A percentile compares a stretch with the other conserved stretches of the same genome.
Evolutionary conservation across 2,797 vertebrate species (phyloP).

Genomic region (Diglossa cyanea): DNA sequence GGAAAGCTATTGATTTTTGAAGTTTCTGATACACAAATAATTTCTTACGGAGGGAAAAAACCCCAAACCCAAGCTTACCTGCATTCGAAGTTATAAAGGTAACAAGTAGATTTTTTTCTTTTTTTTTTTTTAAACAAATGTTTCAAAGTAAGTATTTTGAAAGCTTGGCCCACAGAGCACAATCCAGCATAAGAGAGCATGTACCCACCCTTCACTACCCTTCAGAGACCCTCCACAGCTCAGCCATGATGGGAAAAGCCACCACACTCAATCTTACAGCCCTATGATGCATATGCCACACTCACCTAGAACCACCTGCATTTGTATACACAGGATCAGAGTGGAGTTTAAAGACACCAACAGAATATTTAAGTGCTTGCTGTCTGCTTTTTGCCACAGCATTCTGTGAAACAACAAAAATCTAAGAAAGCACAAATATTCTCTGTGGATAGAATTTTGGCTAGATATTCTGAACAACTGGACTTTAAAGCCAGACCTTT

Average conservation of each 20-base stretch:
- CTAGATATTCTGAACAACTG: not conserved
- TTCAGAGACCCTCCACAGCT: not conserved
- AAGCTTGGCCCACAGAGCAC: not conserved
- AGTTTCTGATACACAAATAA: not conserved
- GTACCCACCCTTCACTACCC: not conserved
- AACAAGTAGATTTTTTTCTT: not conserved
- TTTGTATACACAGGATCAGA: accelerated
- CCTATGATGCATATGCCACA: not conserved
- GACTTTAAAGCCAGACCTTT: not conserved
- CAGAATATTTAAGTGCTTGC: not conserved
- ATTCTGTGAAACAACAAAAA: not conserved
- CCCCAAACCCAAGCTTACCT: not conserved
- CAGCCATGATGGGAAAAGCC: not conserved
- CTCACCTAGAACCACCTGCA: accelerated
- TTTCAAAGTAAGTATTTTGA: not conserved
- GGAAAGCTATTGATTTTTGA: not conserved
- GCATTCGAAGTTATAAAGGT: not conserved
- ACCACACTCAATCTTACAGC: not conserved
- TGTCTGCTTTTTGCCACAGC: not conserved
- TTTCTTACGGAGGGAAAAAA: not conserved
- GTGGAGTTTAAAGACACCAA: not conserved
- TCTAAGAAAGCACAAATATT: not conserved
- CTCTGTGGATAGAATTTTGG: not conserved
- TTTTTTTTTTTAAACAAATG: not conserved
- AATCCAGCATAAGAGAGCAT: accelerated